A percentile compares a stretch with the other conserved stretches of the same genome.
Evolutionary conservation across 2,888 invertebrate species (phyloP).

Genomic region (Epistrophe eligans): DNA sequence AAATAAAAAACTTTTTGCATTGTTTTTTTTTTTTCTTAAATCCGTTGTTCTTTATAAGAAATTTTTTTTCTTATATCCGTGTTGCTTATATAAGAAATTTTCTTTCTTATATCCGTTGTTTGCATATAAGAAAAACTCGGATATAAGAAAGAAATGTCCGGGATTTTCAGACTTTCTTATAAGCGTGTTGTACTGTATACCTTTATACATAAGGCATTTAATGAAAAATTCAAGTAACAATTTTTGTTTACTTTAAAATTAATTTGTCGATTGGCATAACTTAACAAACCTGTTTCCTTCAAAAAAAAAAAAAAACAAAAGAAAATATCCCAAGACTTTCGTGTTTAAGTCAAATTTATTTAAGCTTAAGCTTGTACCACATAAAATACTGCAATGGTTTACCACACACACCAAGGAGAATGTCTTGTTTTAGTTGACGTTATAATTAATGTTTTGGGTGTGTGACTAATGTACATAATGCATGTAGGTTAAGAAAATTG

Average conservation of each 20-base stretch:
- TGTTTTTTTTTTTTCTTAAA: no score
- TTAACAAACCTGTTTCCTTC: constrained; percentile 35
- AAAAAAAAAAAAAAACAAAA: constrained; percentile 9
- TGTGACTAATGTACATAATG: background rate
- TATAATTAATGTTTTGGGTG: constrained; percentile 30
- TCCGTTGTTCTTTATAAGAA: no score
- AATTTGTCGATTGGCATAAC: constrained; percentile 30
- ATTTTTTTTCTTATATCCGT: no score
- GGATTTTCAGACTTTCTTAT: no score
- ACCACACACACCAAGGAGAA: constrained; percentile 19
- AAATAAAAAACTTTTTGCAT: no score
- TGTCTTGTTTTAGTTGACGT: constrained; percentile 33
- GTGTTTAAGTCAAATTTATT: constrained; percentile 54
- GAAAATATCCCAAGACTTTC: constrained; percentile 46
- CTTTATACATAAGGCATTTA: no score
- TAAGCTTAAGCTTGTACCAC: constrained; percentile 7
- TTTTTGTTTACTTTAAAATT: constrained; percentile 34
- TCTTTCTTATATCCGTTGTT: no score
- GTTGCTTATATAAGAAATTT: no score
- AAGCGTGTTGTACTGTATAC: no score
- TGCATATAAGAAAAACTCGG: no score
- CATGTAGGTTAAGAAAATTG: constrained; percentile 28
- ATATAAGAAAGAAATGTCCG: no score
- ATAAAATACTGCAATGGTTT: constrained; percentile 36
- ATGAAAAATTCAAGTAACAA: constrained; percentile 13